Evolutionary conservation across 1,140 invertebrate species (phyloP), one percentile per base, ranked within the genome.

Genomic region (Drosophila persimilis): DNA sequence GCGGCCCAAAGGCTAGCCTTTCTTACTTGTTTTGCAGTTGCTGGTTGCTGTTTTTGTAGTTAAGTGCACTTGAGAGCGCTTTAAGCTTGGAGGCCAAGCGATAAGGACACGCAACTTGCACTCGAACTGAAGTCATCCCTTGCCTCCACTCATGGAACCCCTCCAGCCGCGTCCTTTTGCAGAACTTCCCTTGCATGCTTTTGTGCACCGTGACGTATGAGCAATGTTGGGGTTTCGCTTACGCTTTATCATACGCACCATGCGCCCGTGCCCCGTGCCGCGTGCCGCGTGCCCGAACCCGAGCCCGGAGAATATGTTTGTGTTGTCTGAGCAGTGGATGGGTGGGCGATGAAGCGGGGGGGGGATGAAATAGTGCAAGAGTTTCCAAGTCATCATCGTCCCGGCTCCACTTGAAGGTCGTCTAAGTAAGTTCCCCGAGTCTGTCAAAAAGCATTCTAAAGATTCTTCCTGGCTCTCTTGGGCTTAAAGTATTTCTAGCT

Each of bases 61-160:
- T 80, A 85, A 84, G 80, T 84, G 72, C 80, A 80, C 80, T 84
- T 84, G 66, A 77, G 80, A 84, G 80, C 66, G 66, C 76, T 84
- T 46, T 46, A 84, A 84, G 84, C 55, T 85, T 84, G 72, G 71
- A 43, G 71, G 71, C 71, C 71, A 66, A 74, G 72, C 83, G 76
- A 84, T 84, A 84, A 85, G 80, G 69, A 63, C 52, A 73, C 69
- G 66, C 66, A 73, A 63, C 52, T 64, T 73, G 60, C 71, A 73
- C 71, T 73, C 70, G 41, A 57, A 58, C 59, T 41, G 52, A 73
- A 73, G 70, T 65, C 70, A 65, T 65, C 59, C 52, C 70, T 55
- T 17, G 65, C 51, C 69, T 22, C 61, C 8, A 8, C 20, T 20
- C 15, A 13, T 8, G 2, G 31, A 1, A 1, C 39, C 11, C 39